These are phyloP conservation scores for Bagarius yarrelli DNA, from an alignment of 2,113 vertebrate genomes.

Conservation along the genomic window DNA sequence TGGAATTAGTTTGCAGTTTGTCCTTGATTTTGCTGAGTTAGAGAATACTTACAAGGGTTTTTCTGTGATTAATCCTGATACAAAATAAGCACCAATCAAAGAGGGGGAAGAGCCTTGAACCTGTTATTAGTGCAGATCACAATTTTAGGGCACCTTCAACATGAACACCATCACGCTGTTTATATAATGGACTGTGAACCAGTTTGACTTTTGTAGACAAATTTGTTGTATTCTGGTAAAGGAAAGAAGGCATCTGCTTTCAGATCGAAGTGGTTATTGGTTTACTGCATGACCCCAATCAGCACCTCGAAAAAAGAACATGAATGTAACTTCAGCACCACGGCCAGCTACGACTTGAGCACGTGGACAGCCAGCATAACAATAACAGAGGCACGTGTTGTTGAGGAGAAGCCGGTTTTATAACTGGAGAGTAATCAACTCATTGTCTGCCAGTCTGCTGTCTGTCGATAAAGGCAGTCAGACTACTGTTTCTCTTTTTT, in stretches of 20 bases:
- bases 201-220: too few relatives aligned
- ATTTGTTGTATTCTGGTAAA: not conserved
- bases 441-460: not conserved
- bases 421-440: not conserved
- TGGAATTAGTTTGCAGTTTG: not conserved
- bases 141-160: not conserved
- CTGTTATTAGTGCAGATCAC: not conserved
- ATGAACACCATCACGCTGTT: not conserved
- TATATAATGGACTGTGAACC: not conserved
- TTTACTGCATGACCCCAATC: not conserved
- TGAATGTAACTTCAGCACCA: conserved; percentile 23
- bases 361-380: not conserved
- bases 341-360: conserved; percentile 1
- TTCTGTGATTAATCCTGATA: not conserved
- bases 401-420: not conserved
- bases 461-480: not conserved
- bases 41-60: too few relatives aligned
- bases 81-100: not conserved
- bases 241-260: not conserved
- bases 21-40: too few relatives aligned
- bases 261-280: not conserved
- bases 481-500: not conserved
- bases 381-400: conserved; percentile 9
- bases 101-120: not conserved
- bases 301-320: not conserved